Conservation (phyloP, 1,140 invertebrate genomes). For the Heterodera schachtii region DNA sequence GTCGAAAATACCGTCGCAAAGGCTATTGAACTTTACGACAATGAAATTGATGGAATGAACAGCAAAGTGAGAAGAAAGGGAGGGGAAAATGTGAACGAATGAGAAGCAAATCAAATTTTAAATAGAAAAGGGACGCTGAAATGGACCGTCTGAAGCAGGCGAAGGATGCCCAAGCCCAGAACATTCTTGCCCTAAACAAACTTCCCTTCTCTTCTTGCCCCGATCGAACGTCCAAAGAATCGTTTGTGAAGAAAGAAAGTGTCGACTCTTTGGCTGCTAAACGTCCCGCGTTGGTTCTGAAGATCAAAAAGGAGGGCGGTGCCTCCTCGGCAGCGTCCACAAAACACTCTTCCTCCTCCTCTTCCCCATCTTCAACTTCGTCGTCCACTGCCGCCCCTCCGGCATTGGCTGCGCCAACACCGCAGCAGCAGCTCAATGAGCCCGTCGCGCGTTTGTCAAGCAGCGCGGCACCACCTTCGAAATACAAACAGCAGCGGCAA, state of each 20-base stretch:
- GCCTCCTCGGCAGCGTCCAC: constrained; percentile 2
- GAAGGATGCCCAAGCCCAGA: neutral
- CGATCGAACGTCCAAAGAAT: constrained; percentile 3
- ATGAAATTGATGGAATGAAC: neutral
- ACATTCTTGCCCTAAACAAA: neutral
- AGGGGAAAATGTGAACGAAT: neutral
- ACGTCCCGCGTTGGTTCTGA: constrained; percentile 17
- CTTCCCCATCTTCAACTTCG: constrained; percentile 38
- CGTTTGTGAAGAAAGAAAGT: neutral
- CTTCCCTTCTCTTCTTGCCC: neutral
- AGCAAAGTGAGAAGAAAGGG: neutral
- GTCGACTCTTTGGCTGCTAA: neutral
- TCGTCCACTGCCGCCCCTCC: constrained; percentile 25
- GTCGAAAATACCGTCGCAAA: neutral
- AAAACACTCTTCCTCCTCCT: constrained; percentile 34
- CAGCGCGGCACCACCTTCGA: constrained; percentile 35
- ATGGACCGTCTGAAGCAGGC: neutral
- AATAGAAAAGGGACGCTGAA: neutral
- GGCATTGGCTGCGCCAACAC: neutral
- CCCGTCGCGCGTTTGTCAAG: constrained; percentile 32
- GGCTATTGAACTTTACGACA: neutral
- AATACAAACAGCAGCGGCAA: constrained; percentile 28
- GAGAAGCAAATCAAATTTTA: neutral
- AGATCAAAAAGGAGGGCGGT: constrained; percentile 27
- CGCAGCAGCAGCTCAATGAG: neutral